A percentile compares a stretch with the other conserved stretches of the same genome.
Conservation (phyloP, 2,888 invertebrate species). For the Platycheirus albimanus region DNA sequence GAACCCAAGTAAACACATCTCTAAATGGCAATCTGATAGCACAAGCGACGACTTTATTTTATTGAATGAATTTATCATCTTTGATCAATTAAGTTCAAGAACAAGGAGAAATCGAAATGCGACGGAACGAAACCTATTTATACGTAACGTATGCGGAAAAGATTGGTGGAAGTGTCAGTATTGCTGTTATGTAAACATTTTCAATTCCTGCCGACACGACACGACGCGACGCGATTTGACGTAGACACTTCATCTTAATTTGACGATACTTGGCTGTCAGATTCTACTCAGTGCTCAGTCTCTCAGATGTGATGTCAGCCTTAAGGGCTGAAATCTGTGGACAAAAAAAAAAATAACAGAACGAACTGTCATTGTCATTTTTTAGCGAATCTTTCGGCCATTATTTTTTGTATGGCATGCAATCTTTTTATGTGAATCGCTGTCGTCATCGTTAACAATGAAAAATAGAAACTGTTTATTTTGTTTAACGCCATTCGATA, state of each 20-base stretch:
- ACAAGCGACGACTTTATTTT: conserved; percentile 33
- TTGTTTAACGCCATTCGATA: conserved; percentile 53
- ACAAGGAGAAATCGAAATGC: conserved; percentile 35
- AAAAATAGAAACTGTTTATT: conserved; percentile 49
- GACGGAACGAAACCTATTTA: background rate
- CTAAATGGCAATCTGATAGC: conserved; percentile 34
- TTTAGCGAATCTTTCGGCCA: conserved; percentile 33
- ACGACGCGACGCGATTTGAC: too few species aligned
- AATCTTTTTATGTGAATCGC: conserved; percentile 51
- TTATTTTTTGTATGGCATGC: conserved; percentile 49
- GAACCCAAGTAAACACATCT: conserved; percentile 17
- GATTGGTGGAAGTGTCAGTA: conserved; percentile 11
- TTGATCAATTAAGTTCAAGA: conserved; percentile 59
- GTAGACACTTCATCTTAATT: background rate
- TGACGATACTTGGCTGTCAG: conserved; percentile 3
- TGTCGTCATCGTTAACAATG: conserved; percentile 59
- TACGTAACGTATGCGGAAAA: too few species aligned
- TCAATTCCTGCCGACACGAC: conserved; percentile 1
- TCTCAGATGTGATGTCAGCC: conserved; percentile 28
- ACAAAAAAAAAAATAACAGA: background rate
- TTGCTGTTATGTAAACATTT: conserved; percentile 36
- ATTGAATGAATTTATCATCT: conserved; percentile 54
- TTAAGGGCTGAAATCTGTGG: conserved; percentile 28
- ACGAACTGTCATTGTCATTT: conserved; percentile 5
- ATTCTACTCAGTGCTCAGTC: too few species aligned